A percentile compares a stretch with the other conserved stretches of the same genome.
These are phyloP conservation scores for Porites cylindrica DNA, from an alignment of 92 coral and sea anemone species.

Conservation along the genomic window DNA sequence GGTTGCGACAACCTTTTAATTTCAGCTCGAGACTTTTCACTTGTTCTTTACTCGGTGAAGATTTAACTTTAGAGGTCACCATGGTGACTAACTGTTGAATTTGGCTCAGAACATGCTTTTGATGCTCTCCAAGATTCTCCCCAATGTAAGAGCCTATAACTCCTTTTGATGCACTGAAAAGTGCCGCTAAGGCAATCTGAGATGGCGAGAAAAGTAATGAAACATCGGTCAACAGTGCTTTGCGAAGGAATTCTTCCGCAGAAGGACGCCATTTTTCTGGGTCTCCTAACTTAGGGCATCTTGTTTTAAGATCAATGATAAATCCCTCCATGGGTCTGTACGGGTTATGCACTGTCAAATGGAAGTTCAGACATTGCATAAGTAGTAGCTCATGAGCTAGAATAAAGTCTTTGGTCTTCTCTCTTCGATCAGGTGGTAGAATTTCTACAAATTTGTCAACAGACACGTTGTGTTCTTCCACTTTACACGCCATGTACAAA, in stretches of 20 bases:
- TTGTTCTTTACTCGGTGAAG: conserved; percentile 54
- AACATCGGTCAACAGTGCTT: conserved; percentile 78
- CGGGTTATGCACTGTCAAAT: conserved; percentile 92
- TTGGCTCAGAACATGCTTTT: conserved; percentile 46
- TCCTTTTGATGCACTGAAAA: conserved; percentile 71
- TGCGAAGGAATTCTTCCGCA: conserved; percentile 85
- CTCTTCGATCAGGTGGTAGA: conserved; percentile 89
- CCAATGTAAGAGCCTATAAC: conserved; percentile 52
- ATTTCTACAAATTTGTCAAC: conserved; percentile 92
- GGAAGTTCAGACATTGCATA: conserved; percentile 91
- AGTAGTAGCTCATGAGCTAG: conserved; percentile 90
- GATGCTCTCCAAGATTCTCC: conserved; percentile 73
- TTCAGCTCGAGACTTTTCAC: conserved; percentile 79
- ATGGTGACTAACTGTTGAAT: conserved; percentile 39
- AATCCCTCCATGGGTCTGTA: conserved; percentile 97
- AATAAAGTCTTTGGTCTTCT: conserved; percentile 83
- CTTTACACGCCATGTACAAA: conserved; percentile 97
- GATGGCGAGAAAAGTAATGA: conserved; percentile 88
- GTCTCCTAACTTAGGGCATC: conserved; percentile 57
- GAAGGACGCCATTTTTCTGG: conserved; percentile 87
- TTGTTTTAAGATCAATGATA: conserved; percentile 92
- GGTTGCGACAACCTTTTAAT: conserved; percentile 82
- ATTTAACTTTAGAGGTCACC: conserved; percentile 42
- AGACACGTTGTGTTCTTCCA: conserved; percentile 95
- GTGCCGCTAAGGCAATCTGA: conserved; percentile 94